These are phyloP conservation scores for Sebastes oblongus DNA, from an alignment of 2,797 vertebrate species.

Conservation along the genomic window DNA sequence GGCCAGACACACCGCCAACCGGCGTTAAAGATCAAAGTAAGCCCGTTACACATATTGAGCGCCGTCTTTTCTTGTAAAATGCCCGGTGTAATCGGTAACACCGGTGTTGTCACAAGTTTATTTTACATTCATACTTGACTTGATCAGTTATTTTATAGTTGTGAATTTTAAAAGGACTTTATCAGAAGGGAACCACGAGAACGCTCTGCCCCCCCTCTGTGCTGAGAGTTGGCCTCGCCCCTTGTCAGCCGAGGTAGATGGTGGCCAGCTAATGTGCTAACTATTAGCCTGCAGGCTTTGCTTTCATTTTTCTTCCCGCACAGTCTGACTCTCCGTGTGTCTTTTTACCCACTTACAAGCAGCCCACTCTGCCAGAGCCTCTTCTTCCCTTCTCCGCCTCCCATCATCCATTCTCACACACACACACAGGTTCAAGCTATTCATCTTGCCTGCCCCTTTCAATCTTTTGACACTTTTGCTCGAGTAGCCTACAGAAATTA, in stretches of 20 bases:
- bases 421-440: slow-evolving; percentile 21
- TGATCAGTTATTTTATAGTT: too few relatives aligned
- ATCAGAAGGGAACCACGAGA: too few relatives aligned
- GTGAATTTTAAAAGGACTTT: too few relatives aligned
- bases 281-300: slow-evolving; percentile 29
- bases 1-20: too few relatives aligned
- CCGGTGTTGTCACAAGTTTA: too few relatives aligned
- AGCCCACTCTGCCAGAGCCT: neutral
- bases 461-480: slow-evolving; percentile 39
- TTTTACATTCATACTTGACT: too few relatives aligned
- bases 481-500: slow-evolving; percentile 35
- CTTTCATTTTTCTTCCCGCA: slow-evolving; percentile 19
- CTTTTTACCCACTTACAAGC: slow-evolving; percentile 4
- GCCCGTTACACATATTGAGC: too few relatives aligned
- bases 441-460: slow-evolving; percentile 33
- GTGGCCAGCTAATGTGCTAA: slow-evolving; percentile 46
- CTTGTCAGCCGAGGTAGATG: slow-evolving; percentile 12
- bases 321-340: neutral
- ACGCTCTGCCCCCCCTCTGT: neutral
- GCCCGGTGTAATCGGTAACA: too few relatives aligned
- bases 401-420: slow-evolving; percentile 16
- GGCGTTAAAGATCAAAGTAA: too few relatives aligned
- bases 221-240: neutral
- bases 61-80: too few relatives aligned
- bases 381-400: neutral